phyloP scores from a whole-genome alignment of 92 coral and sea anemone genomes.

The Porites evermanni region DNA sequence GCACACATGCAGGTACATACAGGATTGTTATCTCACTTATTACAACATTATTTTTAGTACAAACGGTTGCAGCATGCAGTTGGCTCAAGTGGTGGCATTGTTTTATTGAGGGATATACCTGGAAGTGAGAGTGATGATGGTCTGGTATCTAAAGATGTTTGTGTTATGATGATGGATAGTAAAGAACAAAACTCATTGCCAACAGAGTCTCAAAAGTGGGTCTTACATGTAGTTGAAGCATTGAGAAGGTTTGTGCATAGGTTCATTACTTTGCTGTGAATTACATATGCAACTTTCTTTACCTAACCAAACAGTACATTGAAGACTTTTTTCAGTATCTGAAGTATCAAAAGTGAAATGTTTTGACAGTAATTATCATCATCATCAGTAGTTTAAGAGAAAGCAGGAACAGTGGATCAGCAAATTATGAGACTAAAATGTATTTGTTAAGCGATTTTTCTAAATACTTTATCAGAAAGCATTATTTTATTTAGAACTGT shows the following conservation, averaged over 20 bases:
- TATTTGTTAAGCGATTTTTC: too few relatives aligned
- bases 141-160: slow-evolving; percentile 52
- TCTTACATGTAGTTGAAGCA: slow-evolving; percentile 75
- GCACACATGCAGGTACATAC: too few relatives aligned
- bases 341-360: too few relatives aligned
- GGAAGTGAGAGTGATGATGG: slow-evolving; percentile 41
- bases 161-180: slow-evolving; percentile 90
- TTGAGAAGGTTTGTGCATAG: slow-evolving; percentile 70
- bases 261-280: not conserved
- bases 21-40: not conserved
- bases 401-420: too few relatives aligned
- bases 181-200: slow-evolving; percentile 74
- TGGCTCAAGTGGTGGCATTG: slow-evolving; percentile 73
- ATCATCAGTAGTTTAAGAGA: too few relatives aligned
- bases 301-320: too few relatives aligned
- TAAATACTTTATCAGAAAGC: too few relatives aligned
- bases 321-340: too few relatives aligned
- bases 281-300: too few relatives aligned
- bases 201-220: slow-evolving; percentile 64
- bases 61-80: slow-evolving; percentile 60
- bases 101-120: slow-evolving; percentile 71
- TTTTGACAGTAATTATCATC: too few relatives aligned
- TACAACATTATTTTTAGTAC: slow-evolving; percentile 35
- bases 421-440: too few relatives aligned
- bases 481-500: too few relatives aligned